Conservation (phyloP, 2,888 invertebrate genomes). For the Tenthredo notha region DNA sequence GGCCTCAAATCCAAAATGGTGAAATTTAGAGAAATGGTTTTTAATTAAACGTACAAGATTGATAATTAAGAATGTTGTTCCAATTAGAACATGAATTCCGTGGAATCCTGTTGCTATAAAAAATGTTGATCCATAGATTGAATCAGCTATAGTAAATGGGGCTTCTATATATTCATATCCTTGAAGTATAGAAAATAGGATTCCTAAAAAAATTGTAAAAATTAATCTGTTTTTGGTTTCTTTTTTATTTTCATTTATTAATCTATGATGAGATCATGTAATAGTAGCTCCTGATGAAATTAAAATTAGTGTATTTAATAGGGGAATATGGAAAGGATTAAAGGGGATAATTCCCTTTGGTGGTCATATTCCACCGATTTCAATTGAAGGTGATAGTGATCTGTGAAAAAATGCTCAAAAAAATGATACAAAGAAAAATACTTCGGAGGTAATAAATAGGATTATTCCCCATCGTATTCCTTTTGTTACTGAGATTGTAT, state of each 20-base stretch:
- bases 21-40: slow-evolving; percentile 80
- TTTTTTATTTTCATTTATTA: slow-evolving; percentile 79
- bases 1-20: slow-evolving; percentile 85
- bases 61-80: slow-evolving; percentile 80
- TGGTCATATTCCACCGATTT: slow-evolving; percentile 84
- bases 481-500: slow-evolving; percentile 81
- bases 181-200: slow-evolving; percentile 85
- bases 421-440: slow-evolving; percentile 83
- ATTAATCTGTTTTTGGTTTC: slow-evolving; percentile 79
- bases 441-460: slow-evolving; percentile 87
- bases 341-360: slow-evolving; percentile 83
- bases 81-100: slow-evolving; percentile 86
- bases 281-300: slow-evolving; percentile 86
- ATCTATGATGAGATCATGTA: slow-evolving; percentile 83
- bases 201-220: slow-evolving; percentile 81
- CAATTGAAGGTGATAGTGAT: slow-evolving; percentile 80
- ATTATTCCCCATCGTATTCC: slow-evolving; percentile 86
- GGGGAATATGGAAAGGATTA: slow-evolving; percentile 86
- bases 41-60: slow-evolving; percentile 79
- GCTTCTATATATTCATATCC: slow-evolving; percentile 85
- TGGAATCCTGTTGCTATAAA: slow-evolving; percentile 88
- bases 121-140: slow-evolving; percentile 85
- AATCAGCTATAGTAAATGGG: slow-evolving; percentile 81
- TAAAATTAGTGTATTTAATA: slow-evolving; percentile 87
- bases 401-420: slow-evolving; percentile 80